Conservation (phyloP, 1,140 invertebrate genomes). For the Caenorhabditis remanei region DNA sequence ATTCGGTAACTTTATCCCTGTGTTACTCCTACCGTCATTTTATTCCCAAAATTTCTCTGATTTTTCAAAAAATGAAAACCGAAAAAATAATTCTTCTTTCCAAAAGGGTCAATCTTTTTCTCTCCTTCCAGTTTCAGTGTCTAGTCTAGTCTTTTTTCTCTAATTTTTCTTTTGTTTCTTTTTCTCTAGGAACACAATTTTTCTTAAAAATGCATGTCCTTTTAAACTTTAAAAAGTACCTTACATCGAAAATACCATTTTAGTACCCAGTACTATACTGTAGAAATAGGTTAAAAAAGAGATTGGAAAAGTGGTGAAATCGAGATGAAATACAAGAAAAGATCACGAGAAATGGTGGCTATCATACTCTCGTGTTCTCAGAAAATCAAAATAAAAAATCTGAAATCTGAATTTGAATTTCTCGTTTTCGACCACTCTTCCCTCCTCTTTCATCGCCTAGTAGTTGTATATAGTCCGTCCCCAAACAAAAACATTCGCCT, state of each 20-base stretch:
- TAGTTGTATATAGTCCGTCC: constrained; percentile 35
- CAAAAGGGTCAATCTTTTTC: background rate
- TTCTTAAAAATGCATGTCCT: background rate
- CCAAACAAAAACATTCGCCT: too few relatives aligned
- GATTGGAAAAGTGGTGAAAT: too few relatives aligned
- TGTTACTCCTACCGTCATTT: constrained; percentile 3
- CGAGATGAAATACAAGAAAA: background rate
- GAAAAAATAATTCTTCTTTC: background rate
- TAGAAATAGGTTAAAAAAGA: too few relatives aligned
- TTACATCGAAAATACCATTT: background rate
- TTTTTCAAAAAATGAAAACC: background rate
- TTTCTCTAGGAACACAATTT: constrained; percentile 24
- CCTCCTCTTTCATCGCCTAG: background rate
- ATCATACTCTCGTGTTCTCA: background rate
- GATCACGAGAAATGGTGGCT: background rate
- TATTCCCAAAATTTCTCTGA: constrained; percentile 21
- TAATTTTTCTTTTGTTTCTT: background rate
- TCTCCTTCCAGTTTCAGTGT: background rate
- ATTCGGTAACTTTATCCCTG: constrained; percentile 3
- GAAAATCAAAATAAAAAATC: too few relatives aligned
- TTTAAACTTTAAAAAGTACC: background rate
- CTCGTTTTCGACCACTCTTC: too few relatives aligned
- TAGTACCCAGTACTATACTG: background rate
- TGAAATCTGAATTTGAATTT: too few relatives aligned
- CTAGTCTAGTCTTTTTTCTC: constrained; percentile 5